Percentiles rank a stretch among this genome's conserved stretches.
Evolutionary conservation across 2,113 vertebrate genomes (phyloP).

Genomic region (Pipra filicauda): DNA sequence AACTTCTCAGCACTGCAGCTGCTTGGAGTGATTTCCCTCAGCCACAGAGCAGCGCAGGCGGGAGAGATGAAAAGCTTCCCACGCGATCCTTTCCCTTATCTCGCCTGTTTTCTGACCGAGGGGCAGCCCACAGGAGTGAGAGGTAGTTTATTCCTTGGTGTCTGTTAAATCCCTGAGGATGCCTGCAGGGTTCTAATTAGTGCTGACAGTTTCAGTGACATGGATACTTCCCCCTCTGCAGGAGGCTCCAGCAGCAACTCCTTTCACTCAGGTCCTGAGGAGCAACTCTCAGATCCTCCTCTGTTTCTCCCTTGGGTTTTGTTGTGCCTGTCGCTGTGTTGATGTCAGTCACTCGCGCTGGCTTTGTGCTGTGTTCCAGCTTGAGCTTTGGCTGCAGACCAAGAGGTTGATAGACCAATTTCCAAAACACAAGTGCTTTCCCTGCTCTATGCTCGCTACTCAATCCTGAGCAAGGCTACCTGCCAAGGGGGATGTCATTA

Average conservation of each 20-base stretch:
- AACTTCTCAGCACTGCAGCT: neutral
- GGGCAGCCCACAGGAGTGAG: neutral
- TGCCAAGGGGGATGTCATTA: neutral
- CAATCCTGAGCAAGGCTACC: neutral
- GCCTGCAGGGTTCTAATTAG: neutral
- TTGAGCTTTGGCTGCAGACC: neutral
- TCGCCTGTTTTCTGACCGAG: neutral
- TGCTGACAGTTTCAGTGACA: neutral
- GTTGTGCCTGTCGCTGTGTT: neutral
- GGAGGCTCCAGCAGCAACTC: neutral
- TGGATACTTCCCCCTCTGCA: neutral
- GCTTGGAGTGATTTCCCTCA: neutral
- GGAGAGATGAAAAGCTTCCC: neutral
- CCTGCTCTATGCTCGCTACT: neutral
- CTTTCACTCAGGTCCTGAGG: neutral
- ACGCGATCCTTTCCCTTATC: neutral
- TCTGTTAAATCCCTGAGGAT: neutral
- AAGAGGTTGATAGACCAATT: neutral
- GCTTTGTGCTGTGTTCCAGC: neutral
- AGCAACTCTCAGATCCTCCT: neutral
- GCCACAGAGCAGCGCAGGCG: neutral
- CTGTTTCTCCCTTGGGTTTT: neutral
- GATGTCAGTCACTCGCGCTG: neutral
- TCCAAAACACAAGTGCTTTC: neutral
- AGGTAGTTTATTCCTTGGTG: neutral